Evolutionary conservation across 92 coral and sea anemone genomes (phyloP).

Genomic region (Umimayanthus chanpuru): DNA sequence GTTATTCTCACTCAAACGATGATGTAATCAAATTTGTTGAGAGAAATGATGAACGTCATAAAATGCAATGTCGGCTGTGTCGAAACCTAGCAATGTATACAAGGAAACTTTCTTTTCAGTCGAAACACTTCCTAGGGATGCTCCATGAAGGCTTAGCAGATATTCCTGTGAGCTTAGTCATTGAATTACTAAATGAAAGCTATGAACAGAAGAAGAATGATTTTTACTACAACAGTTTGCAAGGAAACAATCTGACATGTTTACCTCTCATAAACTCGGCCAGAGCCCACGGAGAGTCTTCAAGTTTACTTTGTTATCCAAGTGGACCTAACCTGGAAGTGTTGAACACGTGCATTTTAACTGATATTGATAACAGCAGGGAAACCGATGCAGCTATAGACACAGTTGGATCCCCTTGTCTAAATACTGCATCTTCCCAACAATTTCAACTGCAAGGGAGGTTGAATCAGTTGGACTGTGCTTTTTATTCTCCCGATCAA

Average conservation of each 20-base stretch:
- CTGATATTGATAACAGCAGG: neutral
- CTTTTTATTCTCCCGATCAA: constrained; percentile 3
- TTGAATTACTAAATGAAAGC: constrained; percentile 69
- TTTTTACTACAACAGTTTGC: constrained; percentile 62
- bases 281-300: neutral
- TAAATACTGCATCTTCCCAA: constrained; percentile 12
- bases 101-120: no score
- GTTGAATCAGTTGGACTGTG: constrained; percentile 69
- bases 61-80: neutral
- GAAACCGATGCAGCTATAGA: neutral
- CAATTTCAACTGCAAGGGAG: constrained; percentile 61
- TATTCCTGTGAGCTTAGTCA: constrained; percentile 58
- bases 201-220: constrained; percentile 46
- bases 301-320: constrained; percentile 67
- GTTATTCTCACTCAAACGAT: neutral
- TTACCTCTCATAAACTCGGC: neutral
- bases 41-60: neutral
- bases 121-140: constrained; percentile 2
- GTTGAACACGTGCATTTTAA: constrained; percentile 53
- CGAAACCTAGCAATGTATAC: neutral
- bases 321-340: constrained; percentile 68
- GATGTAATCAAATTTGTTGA: neutral
- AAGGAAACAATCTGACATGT: constrained; percentile 77
- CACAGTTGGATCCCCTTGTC: neutral
- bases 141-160: constrained; percentile 57